Conservation (phyloP, 2,888 invertebrate species). For the Yponomeuta malinellus region DNA sequence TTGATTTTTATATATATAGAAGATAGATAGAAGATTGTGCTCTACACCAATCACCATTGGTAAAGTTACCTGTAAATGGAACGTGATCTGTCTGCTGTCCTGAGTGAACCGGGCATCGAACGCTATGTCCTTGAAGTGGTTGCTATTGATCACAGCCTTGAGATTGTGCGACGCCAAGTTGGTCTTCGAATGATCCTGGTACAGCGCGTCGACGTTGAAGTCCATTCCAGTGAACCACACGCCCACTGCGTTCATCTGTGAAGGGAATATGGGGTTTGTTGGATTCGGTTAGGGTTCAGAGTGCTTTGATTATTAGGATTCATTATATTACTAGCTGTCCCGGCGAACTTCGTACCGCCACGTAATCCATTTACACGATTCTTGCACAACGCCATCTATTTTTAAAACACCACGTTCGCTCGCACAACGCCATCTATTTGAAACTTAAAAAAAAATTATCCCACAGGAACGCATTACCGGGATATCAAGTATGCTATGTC, state of each 20-base stretch:
- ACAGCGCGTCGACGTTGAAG: constrained; percentile 81
- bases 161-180: constrained; percentile 79
- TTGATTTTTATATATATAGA: too few species aligned
- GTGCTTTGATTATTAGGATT: background rate
- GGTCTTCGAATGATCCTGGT: constrained; percentile 83
- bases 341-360: too few species aligned
- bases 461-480: too few species aligned
- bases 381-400: too few species aligned
- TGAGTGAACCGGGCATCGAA: constrained; percentile 80
- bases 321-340: too few species aligned
- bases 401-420: too few species aligned
- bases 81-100: constrained; percentile 80
- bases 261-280: background rate
- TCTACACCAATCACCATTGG: too few species aligned
- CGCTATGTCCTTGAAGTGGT: constrained; percentile 82
- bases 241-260: constrained; percentile 81
- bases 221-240: constrained; percentile 89
- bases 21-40: too few species aligned
- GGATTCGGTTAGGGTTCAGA: background rate
- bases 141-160: constrained; percentile 82
- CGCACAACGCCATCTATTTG: too few species aligned
- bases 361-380: too few species aligned
- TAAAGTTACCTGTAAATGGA: constrained; percentile 77
- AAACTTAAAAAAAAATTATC: too few species aligned
- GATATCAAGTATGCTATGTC: too few species aligned